Evolutionary conservation across 92 coral and sea anemone genomes (phyloP).

Genomic region (Zoanthus gigantus): DNA sequence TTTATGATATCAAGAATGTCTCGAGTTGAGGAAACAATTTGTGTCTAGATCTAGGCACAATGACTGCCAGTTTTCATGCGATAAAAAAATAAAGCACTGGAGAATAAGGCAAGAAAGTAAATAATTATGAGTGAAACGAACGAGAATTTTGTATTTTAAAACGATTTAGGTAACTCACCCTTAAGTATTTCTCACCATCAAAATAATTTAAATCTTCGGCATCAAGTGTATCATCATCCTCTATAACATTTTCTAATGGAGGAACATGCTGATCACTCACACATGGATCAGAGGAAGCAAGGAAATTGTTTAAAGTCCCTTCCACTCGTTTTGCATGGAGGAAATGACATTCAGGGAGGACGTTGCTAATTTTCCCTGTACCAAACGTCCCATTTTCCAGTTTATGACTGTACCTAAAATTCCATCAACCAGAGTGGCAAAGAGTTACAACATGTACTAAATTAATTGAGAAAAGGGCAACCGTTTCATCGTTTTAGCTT

Average conservation of each 20-base stretch:
- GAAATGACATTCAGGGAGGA: constrained; percentile 68
- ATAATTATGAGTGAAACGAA: too few relatives aligned
- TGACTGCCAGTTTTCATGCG: too few relatives aligned
- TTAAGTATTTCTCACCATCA: constrained; percentile 60
- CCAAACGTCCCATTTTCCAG: constrained; percentile 61
- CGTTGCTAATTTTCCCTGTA: constrained; percentile 67
- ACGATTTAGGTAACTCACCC: constrained; percentile 25
- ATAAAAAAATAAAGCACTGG: too few relatives aligned
- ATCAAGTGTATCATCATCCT: constrained; percentile 24
- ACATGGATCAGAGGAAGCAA: constrained; percentile 67
- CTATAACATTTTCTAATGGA: constrained; percentile 20
- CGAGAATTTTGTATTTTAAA: too few relatives aligned
- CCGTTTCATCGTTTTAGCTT: too few relatives aligned
- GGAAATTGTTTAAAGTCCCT: constrained; percentile 76
- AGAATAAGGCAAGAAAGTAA: too few relatives aligned
- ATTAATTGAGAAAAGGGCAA: too few relatives aligned
- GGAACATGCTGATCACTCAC: constrained; percentile 78
- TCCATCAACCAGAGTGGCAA: neutral
- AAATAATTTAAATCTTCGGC: constrained; percentile 42
- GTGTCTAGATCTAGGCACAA: too few relatives aligned
- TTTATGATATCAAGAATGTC: too few relatives aligned
- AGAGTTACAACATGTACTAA: neutral
- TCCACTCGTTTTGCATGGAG: constrained; percentile 87
- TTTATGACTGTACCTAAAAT: constrained; percentile 71
- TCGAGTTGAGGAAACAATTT: too few relatives aligned